phyloP scores from a whole-genome alignment of 2,888 invertebrate species.

The Xanthia togata region DNA sequence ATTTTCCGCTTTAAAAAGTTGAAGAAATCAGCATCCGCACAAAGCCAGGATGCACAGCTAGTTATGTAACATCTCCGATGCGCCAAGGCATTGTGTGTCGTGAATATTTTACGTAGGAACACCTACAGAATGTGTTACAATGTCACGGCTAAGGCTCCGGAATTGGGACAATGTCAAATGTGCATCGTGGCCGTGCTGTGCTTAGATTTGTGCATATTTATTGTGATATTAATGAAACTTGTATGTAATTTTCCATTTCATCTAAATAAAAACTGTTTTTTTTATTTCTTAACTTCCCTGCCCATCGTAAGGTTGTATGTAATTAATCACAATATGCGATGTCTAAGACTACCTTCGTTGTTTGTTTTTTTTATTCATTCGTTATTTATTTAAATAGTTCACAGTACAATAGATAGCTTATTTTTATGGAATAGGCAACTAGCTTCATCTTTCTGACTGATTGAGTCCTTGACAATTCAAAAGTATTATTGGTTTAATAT shows the following conservation, averaged over 20 bases:
- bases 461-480: too few relatives aligned
- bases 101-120: conserved; percentile 64
- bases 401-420: too few relatives aligned
- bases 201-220: conserved; percentile 52
- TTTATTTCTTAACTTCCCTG: not conserved
- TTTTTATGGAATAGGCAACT: too few relatives aligned
- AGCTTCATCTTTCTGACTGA: too few relatives aligned
- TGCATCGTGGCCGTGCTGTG: conserved; percentile 51
- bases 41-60: conserved; percentile 55
- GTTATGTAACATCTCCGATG: conserved; percentile 51
- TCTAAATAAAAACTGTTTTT: not conserved
- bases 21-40: conserved; percentile 41
- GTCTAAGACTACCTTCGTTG: too few relatives aligned
- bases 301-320: not conserved
- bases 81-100: conserved; percentile 68
- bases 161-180: conserved; percentile 67
- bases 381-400: too few relatives aligned
- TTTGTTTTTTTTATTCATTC: too few relatives aligned
- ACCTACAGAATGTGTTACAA: conserved; percentile 68
- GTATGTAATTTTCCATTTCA: not conserved
- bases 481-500: too few relatives aligned
- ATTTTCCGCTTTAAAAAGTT: too few relatives aligned
- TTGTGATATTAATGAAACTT: not conserved
- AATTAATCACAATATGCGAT: not conserved
- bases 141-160: conserved; percentile 63